Evolutionary conservation across 2,888 invertebrate species (phyloP).

Genomic region (Thyatira batis): DNA sequence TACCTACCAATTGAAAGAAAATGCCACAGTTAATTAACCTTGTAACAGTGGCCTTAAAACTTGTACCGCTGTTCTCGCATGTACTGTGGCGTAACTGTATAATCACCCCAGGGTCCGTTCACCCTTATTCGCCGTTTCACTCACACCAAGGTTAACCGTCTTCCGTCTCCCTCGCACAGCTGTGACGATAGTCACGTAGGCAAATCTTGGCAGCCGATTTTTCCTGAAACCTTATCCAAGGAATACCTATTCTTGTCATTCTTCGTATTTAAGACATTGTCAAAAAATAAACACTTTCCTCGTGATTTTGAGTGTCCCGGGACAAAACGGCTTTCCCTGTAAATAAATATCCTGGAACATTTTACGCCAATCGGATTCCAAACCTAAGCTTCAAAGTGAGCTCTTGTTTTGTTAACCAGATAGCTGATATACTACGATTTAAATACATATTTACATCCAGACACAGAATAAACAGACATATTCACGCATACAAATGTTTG

Average conservation of each 20-base stretch:
- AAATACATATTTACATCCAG: no score
- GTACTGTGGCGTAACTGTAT: constrained; percentile 4
- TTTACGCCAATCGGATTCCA: no score
- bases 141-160: background rate
- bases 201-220: constrained; percentile 25
- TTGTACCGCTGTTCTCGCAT: background rate
- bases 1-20: background rate
- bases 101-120: constrained; percentile 13
- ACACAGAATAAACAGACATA: no score
- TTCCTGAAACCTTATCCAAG: constrained; percentile 5
- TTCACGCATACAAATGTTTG: no score
- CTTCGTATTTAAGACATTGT: background rate
- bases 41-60: background rate
- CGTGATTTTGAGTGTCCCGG: no score
- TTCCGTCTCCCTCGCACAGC: constrained; percentile 21
- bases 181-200: constrained; percentile 40
- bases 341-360: no score
- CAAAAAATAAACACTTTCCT: no score
- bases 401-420: no score
- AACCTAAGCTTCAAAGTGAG: no score
- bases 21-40: background rate
- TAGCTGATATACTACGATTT: no score
- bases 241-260: background rate
- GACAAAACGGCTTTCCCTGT: no score
- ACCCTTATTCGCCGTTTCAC: constrained; percentile 7